phyloP scores from a whole-genome alignment of 2,797 vertebrate genomes.

The Phalloptychus januarius region DNA sequence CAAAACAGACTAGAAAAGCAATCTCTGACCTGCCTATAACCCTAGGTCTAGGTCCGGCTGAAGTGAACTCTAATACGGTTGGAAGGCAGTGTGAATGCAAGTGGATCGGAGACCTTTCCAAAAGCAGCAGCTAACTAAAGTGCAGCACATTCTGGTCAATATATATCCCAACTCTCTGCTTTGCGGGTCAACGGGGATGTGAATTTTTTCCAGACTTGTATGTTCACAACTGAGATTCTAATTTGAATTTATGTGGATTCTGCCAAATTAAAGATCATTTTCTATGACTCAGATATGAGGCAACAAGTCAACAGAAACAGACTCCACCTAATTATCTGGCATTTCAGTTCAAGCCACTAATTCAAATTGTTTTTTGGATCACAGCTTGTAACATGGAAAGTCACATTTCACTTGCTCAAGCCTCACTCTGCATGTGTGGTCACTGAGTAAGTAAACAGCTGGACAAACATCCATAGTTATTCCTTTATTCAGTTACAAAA shows the following conservation, averaged over 20 bases:
- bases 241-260: not conserved
- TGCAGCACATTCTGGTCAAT: no score
- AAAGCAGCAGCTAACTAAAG: no score
- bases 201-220: not conserved
- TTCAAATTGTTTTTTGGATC: slow-evolving; percentile 36
- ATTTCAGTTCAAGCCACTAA: slow-evolving; percentile 1
- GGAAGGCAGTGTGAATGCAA: no score
- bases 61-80: no score
- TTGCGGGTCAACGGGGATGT: no score
- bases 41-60: no score
- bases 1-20: no score
- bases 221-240: not conserved
- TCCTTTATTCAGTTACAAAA: slow-evolving; percentile 82
- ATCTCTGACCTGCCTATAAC: no score
- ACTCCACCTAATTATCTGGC: slow-evolving; percentile 23
- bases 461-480: slow-evolving; percentile 61
- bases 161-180: no score
- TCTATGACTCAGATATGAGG: not conserved
- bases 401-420: slow-evolving; percentile 24
- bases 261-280: not conserved
- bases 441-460: slow-evolving; percentile 29
- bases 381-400: slow-evolving; percentile 34
- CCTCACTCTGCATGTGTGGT: slow-evolving; percentile 6
- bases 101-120: no score
- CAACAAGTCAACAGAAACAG: not conserved